Conservation (phyloP, 2,113 vertebrate genomes). For the Clarias gariepinus region DNA sequence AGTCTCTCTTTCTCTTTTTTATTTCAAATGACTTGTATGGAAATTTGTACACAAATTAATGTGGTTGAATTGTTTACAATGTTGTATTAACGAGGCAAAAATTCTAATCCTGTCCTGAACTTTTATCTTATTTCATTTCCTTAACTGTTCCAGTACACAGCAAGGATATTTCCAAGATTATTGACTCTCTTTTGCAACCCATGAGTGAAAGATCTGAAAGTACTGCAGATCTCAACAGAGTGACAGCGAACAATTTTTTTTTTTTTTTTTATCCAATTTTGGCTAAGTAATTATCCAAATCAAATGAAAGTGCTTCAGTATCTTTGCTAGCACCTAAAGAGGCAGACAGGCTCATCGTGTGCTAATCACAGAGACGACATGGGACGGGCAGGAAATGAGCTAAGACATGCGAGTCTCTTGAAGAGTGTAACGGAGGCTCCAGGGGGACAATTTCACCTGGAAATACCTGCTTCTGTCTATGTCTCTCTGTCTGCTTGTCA, state of each 20-base stretch:
- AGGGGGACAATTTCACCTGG: conserved; percentile 31
- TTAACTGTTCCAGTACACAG: not conserved
- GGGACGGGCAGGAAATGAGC: conserved; percentile 47
- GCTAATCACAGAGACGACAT: conserved; percentile 35
- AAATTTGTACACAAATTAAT: not conserved
- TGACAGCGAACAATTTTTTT: not conserved
- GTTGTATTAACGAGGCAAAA: not conserved
- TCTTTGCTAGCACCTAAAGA: conserved; percentile 8
- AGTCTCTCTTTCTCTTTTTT: not conserved
- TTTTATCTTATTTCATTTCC: not conserved
- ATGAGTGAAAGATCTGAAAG: not conserved
- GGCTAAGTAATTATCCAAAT: conserved; percentile 18
- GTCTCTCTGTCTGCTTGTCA: conserved; percentile 25
- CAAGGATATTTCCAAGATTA: not conserved
- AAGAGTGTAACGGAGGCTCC: not conserved
- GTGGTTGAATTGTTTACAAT: not conserved
- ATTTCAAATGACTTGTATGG: not conserved
- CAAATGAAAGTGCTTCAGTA: conserved; percentile 29
- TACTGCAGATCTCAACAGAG: not conserved
- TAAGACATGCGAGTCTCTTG: conserved; percentile 13
- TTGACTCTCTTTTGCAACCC: not conserved
- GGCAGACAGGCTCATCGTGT: conserved; percentile 28
- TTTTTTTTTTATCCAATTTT: not conserved
- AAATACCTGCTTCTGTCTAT: conserved; percentile 33
- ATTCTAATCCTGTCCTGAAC: not conserved